These are phyloP conservation scores for Prionailurus viverrinus DNA, from an alignment of 2,113 vertebrate species.

Conservation along the genomic window DNA sequence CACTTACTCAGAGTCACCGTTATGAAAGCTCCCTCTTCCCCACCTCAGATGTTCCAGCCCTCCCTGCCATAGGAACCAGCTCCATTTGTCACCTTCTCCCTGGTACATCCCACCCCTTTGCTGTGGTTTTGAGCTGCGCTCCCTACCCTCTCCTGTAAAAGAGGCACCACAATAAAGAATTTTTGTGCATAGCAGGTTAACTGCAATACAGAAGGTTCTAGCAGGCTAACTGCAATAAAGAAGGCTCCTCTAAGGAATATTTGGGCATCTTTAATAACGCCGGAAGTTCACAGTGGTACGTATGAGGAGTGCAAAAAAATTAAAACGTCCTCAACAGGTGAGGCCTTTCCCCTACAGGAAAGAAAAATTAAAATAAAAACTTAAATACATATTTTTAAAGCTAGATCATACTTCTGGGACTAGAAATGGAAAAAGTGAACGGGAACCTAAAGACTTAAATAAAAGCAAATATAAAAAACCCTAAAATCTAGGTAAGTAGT, in stretches of 20 bases:
- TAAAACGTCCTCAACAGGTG: neutral
- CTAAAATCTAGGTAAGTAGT: neutral
- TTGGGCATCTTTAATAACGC: slow-evolving; percentile 42
- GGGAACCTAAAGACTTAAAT: neutral
- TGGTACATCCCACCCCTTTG: slow-evolving; percentile 59
- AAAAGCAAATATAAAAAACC: neutral
- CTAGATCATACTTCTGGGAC: slow-evolving; percentile 16
- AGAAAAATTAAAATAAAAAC: slow-evolving; percentile 37
- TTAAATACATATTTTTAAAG: neutral
- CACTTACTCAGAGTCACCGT: slow-evolving; percentile 80
- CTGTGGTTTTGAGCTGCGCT: slow-evolving; percentile 74
- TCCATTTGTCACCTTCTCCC: slow-evolving; percentile 74
- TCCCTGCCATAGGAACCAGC: slow-evolving; percentile 70
- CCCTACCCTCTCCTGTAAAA: slow-evolving; percentile 55
- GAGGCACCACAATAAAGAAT: slow-evolving; percentile 61
- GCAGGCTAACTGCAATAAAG: slow-evolving; percentile 62
- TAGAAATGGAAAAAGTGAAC: neutral
- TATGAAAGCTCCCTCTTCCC: slow-evolving; percentile 58
- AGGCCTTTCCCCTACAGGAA: neutral
- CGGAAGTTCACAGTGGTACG: slow-evolving; percentile 5
- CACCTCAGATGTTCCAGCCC: slow-evolving; percentile 30
- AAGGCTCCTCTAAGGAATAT: slow-evolving; percentile 48
- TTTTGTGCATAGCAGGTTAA: slow-evolving; percentile 58
- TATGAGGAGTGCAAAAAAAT: neutral
- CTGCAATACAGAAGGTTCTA: slow-evolving; percentile 53